Conservation (phyloP, 2,113 vertebrate genomes). For the Diglossa brunneiventris region DNA sequence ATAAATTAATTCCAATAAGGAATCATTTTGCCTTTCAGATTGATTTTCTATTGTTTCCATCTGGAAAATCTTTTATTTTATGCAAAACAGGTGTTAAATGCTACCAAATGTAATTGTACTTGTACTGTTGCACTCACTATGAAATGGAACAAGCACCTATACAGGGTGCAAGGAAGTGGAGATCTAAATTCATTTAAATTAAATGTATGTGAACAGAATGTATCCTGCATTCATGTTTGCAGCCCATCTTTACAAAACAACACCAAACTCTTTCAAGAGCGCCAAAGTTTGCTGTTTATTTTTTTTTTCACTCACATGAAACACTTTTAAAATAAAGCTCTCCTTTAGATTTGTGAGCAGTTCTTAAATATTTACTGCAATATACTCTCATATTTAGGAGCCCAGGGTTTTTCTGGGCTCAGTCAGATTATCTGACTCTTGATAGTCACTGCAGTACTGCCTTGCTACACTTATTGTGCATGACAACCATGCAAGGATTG, state of each 20-base stretch:
- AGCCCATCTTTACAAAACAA: neutral
- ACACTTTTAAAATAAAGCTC: neutral
- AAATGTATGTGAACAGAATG: neutral
- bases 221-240: neutral
- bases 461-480: neutral
- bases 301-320: neutral
- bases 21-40: constrained; percentile 5
- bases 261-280: neutral
- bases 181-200: neutral
- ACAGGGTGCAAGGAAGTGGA: neutral
- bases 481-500: neutral
- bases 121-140: neutral
- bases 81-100: neutral
- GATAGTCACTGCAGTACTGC: neutral
- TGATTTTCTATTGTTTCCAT: neutral
- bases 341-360: neutral
- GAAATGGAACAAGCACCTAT: neutral
- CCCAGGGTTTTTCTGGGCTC: neutral
- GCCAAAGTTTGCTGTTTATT: neutral
- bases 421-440: neutral
- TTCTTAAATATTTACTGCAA: neutral
- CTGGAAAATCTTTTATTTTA: constrained; percentile 35
- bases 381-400: neutral
- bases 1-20: neutral
- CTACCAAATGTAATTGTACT: neutral